Base-by-base conservation (phyloP, 2,888 invertebrate genomes). In the Rutpela maculata region DNA sequence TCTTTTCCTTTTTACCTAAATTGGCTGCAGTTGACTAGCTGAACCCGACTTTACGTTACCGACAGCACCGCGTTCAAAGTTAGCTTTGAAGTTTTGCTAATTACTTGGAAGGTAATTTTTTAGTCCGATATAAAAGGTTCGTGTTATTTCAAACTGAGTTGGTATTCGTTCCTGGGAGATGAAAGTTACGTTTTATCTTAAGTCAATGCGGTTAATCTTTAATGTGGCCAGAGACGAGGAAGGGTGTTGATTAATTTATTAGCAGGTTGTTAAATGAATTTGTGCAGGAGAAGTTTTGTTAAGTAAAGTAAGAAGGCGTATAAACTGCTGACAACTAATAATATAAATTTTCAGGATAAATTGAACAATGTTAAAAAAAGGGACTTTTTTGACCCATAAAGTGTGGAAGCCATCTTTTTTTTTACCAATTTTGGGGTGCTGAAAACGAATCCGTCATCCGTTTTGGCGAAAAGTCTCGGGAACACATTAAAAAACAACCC, bases 91-190 rank as follows among this genome's bases (percentile, higher is more conserved):
- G 69, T 19, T 69, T 31, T 18, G 43, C 43, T 65, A 65, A 65
- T 65, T 65, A 65, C 43, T 65, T 35, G 65, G 31, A 35, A 9
- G 59, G 69, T 69, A 69, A 59, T 69, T 69, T 69, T 59, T 68
- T 26, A 57, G 19, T 4, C 38, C 17, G 69, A 26, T 11, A 31
- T 57, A 57, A 69, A 68, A 59, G 57, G 59, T 22, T 56, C 56
- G 6, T 26, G 56, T 18, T 38, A 38, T 65, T 65, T 38, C 19
- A 18, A 65, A 65, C 35, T 50, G 15, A 50, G 50, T 50, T n/a
- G 50, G n/a, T n/a, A 50, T 50, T 50, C 50, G 50, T 50, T 43
- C 65, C 31, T 10, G 65, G 1, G 38, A 65, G 65, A 65, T 35
- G 65, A 65, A 65, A 65, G 43, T 65, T 43, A 15, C 11, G 18